Conservation (phyloP, 2,888 invertebrate genomes). For the Mactromeris polynyma region DNA sequence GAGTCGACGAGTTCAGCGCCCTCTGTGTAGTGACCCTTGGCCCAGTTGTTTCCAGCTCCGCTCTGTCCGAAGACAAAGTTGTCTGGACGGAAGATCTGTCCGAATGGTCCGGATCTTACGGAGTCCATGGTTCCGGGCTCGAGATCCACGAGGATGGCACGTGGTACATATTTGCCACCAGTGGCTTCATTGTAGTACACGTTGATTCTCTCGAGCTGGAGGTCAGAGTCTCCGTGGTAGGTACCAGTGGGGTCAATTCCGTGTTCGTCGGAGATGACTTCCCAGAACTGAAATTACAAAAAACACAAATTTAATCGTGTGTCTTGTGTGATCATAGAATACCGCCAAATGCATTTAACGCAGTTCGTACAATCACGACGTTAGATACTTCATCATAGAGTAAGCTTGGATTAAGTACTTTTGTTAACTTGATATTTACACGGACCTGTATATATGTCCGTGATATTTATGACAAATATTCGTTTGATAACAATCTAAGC, state of each 20-base stretch:
- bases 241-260: slow-evolving; percentile 80
- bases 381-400: too few species aligned
- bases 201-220: slow-evolving; percentile 95
- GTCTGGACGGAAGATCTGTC: slow-evolving; percentile 42
- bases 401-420: too few species aligned
- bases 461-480: too few species aligned
- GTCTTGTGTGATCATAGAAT: too few species aligned
- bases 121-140: slow-evolving; percentile 48
- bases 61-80: slow-evolving; percentile 75
- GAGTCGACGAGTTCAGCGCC: slow-evolving; percentile 88
- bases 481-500: too few species aligned
- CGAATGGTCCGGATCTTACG: slow-evolving; percentile 36
- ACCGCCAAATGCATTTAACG: too few species aligned
- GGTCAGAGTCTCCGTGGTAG: slow-evolving; percentile 91
- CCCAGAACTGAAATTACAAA: slow-evolving; percentile 73
- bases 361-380: too few species aligned
- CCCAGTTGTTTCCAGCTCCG: slow-evolving; percentile 80
- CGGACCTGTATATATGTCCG: too few species aligned
- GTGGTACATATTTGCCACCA: slow-evolving; percentile 62
- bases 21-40: slow-evolving; percentile 83
- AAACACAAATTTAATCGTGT: slow-evolving; percentile 30
- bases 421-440: too few species aligned
- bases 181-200: slow-evolving; percentile 96
- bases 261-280: slow-evolving; percentile 85
- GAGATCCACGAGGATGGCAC: slow-evolving; percentile 32